These are phyloP conservation scores for Sphaerodactylus townsendi DNA, from an alignment of 2,113 vertebrate species.

Conservation along the genomic window DNA sequence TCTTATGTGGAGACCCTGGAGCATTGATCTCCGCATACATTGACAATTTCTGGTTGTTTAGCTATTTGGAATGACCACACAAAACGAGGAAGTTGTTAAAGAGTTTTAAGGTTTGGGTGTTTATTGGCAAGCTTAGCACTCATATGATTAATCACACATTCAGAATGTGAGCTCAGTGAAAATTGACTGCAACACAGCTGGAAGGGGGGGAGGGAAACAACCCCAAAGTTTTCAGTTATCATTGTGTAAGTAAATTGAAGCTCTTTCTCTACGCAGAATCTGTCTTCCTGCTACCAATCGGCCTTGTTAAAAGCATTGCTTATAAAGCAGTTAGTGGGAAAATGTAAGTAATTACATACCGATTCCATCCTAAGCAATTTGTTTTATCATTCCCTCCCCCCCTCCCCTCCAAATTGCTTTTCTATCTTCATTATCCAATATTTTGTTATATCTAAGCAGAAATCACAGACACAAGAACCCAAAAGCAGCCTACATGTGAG, in stretches of 20 bases:
- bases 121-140: constrained; percentile 83
- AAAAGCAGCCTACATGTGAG: constrained; percentile 11
- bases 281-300: constrained; percentile 78
- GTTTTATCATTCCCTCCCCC: constrained; percentile 22
- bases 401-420: constrained; percentile 70
- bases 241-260: constrained; percentile 77
- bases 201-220: constrained; percentile 28
- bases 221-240: constrained; percentile 74
- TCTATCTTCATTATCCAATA: constrained; percentile 71
- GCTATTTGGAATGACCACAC: constrained; percentile 80
- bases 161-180: constrained; percentile 77
- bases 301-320: constrained; percentile 78
- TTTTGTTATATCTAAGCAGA: constrained; percentile 67
- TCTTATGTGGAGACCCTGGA: constrained; percentile 78
- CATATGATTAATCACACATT: constrained; percentile 90
- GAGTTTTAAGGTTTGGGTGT: constrained; percentile 79
- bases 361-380: constrained; percentile 69
- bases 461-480: constrained; percentile 42
- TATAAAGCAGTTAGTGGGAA: constrained; percentile 79
- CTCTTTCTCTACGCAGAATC: constrained; percentile 76
- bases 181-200: constrained; percentile 80
- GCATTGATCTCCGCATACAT: constrained; percentile 81
- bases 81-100: constrained; percentile 82
- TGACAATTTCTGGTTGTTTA: constrained; percentile 85
- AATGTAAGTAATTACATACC: constrained; percentile 74